Base-by-base conservation (phyloP, 2,113 vertebrate genomes). In the Struthio camelus region DNA sequence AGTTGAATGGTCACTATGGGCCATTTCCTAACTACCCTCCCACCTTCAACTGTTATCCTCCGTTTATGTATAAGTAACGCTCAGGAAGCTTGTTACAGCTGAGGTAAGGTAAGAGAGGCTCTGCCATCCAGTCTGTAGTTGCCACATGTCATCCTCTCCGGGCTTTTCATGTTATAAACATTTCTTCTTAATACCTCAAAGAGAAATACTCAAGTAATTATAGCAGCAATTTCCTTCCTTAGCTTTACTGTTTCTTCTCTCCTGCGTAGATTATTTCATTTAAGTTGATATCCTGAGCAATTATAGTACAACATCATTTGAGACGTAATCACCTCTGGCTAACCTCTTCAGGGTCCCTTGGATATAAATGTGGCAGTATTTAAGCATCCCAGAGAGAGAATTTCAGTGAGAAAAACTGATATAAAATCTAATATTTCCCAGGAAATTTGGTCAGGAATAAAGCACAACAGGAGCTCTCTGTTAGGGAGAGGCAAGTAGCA, bases 221-320 rank as follows among this genome's bases (percentile, higher is more conserved):
- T 53, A 85, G 81, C 62, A 80, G 95, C 94, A 92, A 94, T 97
- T 97, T 96, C 95, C 95, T 96, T 94, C 87, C 93, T 91, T 93
- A 59, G 84, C 81, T 97, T 94, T 97, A 93, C 96, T 96, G 96
- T 93, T 97, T 96, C 78, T 94, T 95, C 93, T 97, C 91, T 95
- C 91, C 91, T 95, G 91, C 23, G 75, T 91, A 93, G 94, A 97
- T 97, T 97, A 95, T 97, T 95, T 96, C 93, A 94, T 96, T 97
- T 96, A 89, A 97, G 87, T 59, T 94, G 96, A 95, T 97, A 96
- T 94, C 94, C 91, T 94, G 87, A 91, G 78, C 91, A 97, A 97
- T 97, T 95, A 97, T 6, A 59, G 50, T 85, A 87, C 93, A 97
- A 85, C 84, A 96, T 95, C 94, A 94, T 96, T 95, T 93, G 93